Evolutionary conservation across 2,797 vertebrate species (phyloP).

Genomic region (Todus mexicanus): DNA sequence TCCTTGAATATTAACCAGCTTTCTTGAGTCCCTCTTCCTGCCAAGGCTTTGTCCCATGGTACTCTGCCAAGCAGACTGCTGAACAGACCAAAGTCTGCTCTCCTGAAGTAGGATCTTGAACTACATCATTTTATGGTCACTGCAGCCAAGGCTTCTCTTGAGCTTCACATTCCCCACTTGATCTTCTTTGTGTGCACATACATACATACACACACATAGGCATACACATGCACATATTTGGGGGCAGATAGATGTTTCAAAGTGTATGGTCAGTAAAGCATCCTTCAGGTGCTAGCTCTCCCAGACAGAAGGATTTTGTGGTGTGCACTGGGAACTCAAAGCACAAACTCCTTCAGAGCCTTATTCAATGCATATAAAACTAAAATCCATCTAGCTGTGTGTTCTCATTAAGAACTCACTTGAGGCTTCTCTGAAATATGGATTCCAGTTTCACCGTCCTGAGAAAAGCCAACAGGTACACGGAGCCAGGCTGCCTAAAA

Average conservation of each 20-base stretch:
- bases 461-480: not conserved
- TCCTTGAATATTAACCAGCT: not conserved
- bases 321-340: not conserved
- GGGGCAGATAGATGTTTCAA: not conserved
- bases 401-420: not conserved
- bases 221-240: not conserved
- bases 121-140: not conserved
- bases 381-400: not conserved
- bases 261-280: not conserved
- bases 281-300: not conserved
- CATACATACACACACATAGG: not conserved
- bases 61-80: not conserved
- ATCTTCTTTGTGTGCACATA: not conserved
- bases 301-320: not conserved
- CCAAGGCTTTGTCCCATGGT: not conserved
- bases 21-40: not conserved
- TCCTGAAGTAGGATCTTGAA: not conserved
- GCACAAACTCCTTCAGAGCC: not conserved
- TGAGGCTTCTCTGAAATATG: not conserved
- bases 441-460: not conserved
- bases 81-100: not conserved
- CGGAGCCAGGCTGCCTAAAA: not conserved
- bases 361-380: not conserved
- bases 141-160: not conserved
- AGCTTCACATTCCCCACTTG: not conserved